phyloP scores from a whole-genome alignment of 2,888 invertebrate species.

The Nomada ruficornis region DNA sequence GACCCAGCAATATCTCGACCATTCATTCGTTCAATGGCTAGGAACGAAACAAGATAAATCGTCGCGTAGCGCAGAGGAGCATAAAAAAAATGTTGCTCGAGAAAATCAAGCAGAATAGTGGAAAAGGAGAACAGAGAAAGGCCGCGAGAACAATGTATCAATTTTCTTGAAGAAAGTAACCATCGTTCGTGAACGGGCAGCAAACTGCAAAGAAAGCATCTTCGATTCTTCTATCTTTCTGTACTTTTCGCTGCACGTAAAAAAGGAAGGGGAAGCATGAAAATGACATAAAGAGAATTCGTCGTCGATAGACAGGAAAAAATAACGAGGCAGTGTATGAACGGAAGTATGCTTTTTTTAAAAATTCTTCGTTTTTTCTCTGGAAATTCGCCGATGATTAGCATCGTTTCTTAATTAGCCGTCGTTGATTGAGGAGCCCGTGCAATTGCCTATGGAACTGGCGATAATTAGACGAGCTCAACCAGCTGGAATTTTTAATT shows the following conservation, averaged over 20 bases:
- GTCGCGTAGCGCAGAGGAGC: not conserved
- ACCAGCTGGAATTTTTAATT: slow-evolving; percentile 70
- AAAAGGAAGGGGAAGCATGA: not conserved
- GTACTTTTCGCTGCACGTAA: not conserved
- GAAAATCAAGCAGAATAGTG: not conserved
- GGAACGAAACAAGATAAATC: slow-evolving; percentile 11
- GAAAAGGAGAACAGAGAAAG: not conserved
- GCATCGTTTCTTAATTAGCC: slow-evolving; percentile 69
- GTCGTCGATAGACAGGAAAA: slow-evolving; percentile 19
- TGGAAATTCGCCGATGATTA: slow-evolving; percentile 60
- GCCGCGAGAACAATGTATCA: slow-evolving; percentile 28
- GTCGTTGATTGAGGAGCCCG: slow-evolving; percentile 63
- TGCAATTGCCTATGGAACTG: slow-evolving; percentile 33
- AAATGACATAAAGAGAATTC: slow-evolving; percentile 12
- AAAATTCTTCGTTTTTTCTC: slow-evolving; percentile 25
- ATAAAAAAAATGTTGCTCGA: not conserved
- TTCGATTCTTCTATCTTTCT: not conserved
- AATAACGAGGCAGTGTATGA: slow-evolving; percentile 26
- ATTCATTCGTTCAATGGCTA: not conserved
- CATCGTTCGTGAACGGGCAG: slow-evolving; percentile 41
- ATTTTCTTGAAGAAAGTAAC: slow-evolving; percentile 49
- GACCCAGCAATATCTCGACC: slow-evolving; percentile 69
- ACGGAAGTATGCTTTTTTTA: slow-evolving; percentile 15
- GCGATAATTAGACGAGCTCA: slow-evolving; percentile 70
- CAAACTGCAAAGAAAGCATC: slow-evolving; percentile 14